Conservation (phyloP, 2,113 vertebrate genomes). For the Upupa epops region DNA sequence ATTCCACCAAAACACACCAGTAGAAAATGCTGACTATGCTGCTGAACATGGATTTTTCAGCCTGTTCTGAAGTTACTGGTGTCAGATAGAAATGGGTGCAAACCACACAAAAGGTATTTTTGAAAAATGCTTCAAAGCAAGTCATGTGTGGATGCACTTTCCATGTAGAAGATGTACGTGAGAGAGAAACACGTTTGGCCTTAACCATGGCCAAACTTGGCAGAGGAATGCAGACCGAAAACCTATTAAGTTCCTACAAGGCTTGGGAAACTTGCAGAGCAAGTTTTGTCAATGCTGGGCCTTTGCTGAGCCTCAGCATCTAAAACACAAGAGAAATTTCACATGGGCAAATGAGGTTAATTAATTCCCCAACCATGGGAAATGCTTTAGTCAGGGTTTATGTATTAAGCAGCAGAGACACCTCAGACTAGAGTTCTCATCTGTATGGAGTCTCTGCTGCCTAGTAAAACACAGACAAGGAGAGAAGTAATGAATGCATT, state of each 20-base stretch:
- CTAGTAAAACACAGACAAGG: neutral
- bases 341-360: neutral
- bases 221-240: neutral
- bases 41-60: neutral
- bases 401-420: neutral
- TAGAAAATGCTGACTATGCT: neutral
- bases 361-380: conserved; percentile 21
- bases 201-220: conserved; percentile 7
- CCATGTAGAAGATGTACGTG: neutral
- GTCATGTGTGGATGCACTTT: neutral
- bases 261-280: neutral
- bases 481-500: neutral
- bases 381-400: conserved; percentile 30
- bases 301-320: neutral
- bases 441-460: neutral
- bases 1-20: neutral
- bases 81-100: neutral
- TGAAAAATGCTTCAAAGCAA: neutral
- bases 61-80: neutral
- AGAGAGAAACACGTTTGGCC: neutral
- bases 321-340: neutral
- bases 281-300: neutral
- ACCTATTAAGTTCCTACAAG: neutral
- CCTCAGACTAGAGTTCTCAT: neutral
- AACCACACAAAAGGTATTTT: neutral